These are phyloP conservation scores for Drosophila sp. DNA, from an alignment of 1,140 invertebrate species.

Conservation along the genomic window DNA sequence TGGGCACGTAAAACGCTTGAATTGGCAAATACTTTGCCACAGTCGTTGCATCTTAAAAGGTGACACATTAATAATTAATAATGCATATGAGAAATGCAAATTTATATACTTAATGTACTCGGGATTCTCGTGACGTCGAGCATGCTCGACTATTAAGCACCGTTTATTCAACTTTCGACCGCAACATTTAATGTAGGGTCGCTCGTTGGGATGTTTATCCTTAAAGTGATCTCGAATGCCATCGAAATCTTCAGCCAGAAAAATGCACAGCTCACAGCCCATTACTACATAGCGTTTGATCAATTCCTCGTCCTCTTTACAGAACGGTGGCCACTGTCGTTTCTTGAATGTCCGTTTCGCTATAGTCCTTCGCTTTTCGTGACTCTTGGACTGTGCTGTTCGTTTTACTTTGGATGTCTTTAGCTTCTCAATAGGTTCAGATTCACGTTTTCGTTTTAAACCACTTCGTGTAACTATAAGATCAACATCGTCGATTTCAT, in stretches of 20 bases:
- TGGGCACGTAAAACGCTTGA: constrained; percentile 71
- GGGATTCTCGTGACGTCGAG: constrained; percentile 73
- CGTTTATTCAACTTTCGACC: constrained; percentile 74
- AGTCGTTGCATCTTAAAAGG: constrained; percentile 68
- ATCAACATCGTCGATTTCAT: constrained; percentile 50
- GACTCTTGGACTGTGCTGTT: constrained; percentile 26
- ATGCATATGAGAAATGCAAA: not conserved
- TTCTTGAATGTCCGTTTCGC: constrained; percentile 61
- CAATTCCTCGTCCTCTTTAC: constrained; percentile 74
- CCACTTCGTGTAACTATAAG: constrained; percentile 69
- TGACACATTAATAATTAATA: not conserved
- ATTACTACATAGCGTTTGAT: constrained; percentile 78
- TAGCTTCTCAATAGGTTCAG: constrained; percentile 13
- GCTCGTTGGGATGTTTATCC: constrained; percentile 61
- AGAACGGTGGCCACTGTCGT: constrained; percentile 66
- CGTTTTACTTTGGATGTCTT: constrained; percentile 48
- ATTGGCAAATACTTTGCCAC: constrained; percentile 76
- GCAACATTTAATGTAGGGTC: constrained; percentile 74
- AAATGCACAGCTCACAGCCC: constrained; percentile 77
- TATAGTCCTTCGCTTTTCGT: constrained; percentile 45
- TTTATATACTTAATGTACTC: constrained; percentile 73
- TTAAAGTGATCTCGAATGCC: constrained; percentile 75
- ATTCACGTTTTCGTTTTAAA: constrained; percentile 58
- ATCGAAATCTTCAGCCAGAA: constrained; percentile 70
- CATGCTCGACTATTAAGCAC: constrained; percentile 73